Conservation (phyloP, 2,797 vertebrate genomes). For the Pseudochirops corinnae region DNA sequence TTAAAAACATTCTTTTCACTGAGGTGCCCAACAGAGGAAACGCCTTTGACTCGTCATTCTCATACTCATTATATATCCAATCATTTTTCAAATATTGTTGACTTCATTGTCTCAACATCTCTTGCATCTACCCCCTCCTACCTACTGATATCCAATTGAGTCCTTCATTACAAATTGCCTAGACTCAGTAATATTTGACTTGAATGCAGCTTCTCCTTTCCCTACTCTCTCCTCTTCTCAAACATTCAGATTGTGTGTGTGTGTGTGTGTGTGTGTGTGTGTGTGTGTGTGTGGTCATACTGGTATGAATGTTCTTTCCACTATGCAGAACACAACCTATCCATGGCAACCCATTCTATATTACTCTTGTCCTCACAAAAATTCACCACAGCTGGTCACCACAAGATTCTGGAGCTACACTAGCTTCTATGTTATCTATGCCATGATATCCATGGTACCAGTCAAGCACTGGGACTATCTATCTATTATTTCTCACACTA, state of each 20-base stretch:
- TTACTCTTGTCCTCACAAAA: neutral
- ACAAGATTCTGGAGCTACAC: neutral
- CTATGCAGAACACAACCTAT: neutral
- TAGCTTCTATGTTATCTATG: no score
- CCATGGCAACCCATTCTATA: neutral
- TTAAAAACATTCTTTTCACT: neutral
- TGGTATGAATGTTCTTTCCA: neutral
- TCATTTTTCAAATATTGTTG: neutral
- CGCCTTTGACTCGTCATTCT: neutral
- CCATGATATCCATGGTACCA: neutral
- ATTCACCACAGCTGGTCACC: neutral
- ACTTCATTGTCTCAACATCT: neutral
- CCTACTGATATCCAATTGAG: neutral
- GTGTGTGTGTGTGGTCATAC: neutral
- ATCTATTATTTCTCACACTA: neutral
- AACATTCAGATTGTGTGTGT: no score
- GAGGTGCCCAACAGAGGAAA: neutral
- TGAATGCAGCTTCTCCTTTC: neutral
- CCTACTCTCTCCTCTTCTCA: neutral
- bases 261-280: no score
- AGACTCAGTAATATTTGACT: neutral
- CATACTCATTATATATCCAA: neutral
- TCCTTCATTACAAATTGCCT: neutral
- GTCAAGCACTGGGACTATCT: neutral
- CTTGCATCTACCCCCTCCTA: neutral